phyloP scores from a whole-genome alignment of 2,797 vertebrate genomes.

The Pseudopleuronectes americanus region DNA sequence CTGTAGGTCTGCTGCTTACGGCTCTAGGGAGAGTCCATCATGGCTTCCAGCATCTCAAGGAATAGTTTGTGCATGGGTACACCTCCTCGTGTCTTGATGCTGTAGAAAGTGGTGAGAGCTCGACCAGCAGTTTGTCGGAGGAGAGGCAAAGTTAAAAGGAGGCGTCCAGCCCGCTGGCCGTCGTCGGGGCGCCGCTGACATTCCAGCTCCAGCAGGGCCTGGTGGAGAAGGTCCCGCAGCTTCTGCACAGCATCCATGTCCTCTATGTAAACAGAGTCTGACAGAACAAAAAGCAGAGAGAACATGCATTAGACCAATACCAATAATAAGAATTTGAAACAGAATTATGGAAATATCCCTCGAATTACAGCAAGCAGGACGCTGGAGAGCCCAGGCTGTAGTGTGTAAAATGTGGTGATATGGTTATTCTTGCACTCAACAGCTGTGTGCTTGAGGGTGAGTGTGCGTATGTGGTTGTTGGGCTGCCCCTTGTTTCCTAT shows the following conservation, averaged over 20 bases:
- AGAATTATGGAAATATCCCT: too few species aligned
- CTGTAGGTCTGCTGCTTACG: conserved; percentile 20
- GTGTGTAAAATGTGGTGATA: too few species aligned
- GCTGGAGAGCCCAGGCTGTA: too few species aligned
- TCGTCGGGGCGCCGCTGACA: conserved; percentile 84
- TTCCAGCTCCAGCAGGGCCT: conserved; percentile 91
- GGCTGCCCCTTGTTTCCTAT: too few species aligned
- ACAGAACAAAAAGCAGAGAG: conserved; percentile 19
- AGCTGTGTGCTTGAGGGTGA: too few species aligned
- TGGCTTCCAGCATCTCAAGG: conserved; percentile 96
- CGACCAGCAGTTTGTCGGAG: conserved; percentile 93
- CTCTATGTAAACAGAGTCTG: conserved; percentile 94
- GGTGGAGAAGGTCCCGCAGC: conserved; percentile 91
- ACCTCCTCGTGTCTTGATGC: conserved; percentile 92
- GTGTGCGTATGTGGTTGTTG: too few species aligned
- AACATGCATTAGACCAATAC: background rate
- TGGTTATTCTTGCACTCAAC: too few species aligned
- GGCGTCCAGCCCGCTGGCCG: conserved; percentile 87
- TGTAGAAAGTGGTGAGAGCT: conserved; percentile 92
- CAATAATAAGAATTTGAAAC: too few species aligned
- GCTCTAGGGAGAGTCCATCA: conserved; percentile 92
- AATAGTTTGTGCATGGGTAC: conserved; percentile 98
- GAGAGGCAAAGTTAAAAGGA: conserved; percentile 91
- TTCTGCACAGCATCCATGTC: conserved; percentile 93
- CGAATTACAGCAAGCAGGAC: too few species aligned